Percentiles rank a stretch among this genome's conserved stretches.
phyloP scores from a whole-genome alignment of 2,113 vertebrate genomes.

The Rallus limicola region DNA sequence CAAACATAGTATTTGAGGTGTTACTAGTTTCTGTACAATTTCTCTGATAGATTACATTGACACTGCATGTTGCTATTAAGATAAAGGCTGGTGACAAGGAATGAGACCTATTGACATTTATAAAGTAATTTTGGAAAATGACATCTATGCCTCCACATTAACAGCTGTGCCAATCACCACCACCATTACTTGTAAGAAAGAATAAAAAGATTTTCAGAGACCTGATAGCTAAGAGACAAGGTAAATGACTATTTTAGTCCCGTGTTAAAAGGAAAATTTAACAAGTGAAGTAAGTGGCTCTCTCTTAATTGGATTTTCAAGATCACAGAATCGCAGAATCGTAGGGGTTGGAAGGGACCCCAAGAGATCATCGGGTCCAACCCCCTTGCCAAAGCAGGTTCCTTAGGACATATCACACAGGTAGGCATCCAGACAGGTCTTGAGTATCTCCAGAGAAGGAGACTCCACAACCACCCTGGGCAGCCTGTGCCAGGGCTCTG shows the following conservation, averaged over 20 bases:
- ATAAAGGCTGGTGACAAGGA: background rate
- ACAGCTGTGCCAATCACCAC: background rate
- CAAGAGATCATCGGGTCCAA: no score
- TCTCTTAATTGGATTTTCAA: conserved; percentile 10
- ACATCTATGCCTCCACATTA: background rate
- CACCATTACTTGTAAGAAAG: background rate
- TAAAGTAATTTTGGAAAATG: background rate
- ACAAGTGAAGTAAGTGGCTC: background rate
- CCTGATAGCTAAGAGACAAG: background rate
- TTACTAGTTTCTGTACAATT: background rate
- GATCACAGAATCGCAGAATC: background rate
- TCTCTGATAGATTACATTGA: background rate
- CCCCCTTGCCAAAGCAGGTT: no score
- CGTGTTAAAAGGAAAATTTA: background rate
- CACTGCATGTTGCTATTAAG: background rate
- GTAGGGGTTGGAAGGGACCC: no score
- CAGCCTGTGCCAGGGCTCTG: no score
- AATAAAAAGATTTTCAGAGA: background rate
- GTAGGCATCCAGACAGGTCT: no score
- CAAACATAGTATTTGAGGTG: background rate
- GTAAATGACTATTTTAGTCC: background rate
- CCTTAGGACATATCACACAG: no score
- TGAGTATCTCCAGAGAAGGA: no score
- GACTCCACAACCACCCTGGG: no score
- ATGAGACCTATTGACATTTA: background rate